A percentile compares a stretch with the other conserved stretches of the same genome.
phyloP scores from a whole-genome alignment of 2,113 vertebrate species.

The Oenanthe oenanthe region DNA sequence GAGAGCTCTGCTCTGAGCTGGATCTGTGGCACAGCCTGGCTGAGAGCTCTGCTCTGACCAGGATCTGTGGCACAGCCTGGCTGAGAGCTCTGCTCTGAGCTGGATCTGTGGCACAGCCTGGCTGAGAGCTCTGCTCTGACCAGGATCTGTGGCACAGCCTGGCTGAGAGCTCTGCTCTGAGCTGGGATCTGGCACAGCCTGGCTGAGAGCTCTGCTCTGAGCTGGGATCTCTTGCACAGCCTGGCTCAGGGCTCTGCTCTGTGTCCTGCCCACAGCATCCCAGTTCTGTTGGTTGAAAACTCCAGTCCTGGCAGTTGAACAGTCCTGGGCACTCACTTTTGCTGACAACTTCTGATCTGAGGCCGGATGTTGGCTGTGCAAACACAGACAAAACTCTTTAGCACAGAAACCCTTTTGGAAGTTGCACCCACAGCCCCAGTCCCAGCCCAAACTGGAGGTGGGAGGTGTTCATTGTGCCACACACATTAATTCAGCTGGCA shows the following conservation, averaged over 20 bases:
- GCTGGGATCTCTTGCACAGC: accelerated
- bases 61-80: not conserved
- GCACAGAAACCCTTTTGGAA: conserved; percentile 77
- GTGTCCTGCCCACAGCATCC: not conserved
- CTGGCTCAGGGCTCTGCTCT: not conserved
- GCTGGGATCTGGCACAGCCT: too few species aligned
- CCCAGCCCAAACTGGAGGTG: conserved; percentile 76
- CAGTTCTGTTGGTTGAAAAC: not conserved
- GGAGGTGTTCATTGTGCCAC: conserved; percentile 86
- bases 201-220: too few species aligned
- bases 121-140: not conserved
- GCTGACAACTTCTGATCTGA: not conserved
- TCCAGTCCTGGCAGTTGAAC: not conserved
- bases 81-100: not conserved
- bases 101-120: not conserved
- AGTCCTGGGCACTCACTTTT: not conserved
- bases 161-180: too few species aligned
- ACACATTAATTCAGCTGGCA: conserved; percentile 91
- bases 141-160: too few species aligned
- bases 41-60: accelerated
- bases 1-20: not conserved
- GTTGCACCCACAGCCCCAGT: conserved; percentile 64
- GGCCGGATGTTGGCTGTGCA: not conserved
- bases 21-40: too few species aligned
- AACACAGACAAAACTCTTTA: conserved; percentile 67